Percentiles rank a stretch among this genome's conserved stretches.
Evolutionary conservation across 2,113 vertebrate genomes (phyloP).

Genomic region (Boulengeromyrus knoepffleri): DNA sequence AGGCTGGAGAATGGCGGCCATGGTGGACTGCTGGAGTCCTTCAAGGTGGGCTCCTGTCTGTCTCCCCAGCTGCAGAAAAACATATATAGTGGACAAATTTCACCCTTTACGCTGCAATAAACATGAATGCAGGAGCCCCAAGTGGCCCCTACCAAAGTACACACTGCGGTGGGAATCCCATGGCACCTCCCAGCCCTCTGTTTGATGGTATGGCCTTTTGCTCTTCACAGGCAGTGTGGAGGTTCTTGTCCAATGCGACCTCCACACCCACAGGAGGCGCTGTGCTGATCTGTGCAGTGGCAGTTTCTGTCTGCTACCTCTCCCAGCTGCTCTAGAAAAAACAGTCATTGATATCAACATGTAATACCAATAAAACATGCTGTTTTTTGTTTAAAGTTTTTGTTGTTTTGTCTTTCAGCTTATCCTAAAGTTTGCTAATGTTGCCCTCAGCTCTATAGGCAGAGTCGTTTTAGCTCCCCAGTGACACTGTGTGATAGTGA

Average conservation of each 20-base stretch:
- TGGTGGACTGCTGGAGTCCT: constrained; percentile 87
- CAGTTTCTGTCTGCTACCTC: constrained; percentile 44
- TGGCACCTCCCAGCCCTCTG: neutral
- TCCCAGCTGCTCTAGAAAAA: constrained; percentile 36
- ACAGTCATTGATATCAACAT: constrained; percentile 20
- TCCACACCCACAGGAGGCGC: constrained; percentile 46
- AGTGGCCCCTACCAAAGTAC: neutral
- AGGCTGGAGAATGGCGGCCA: constrained; percentile 85
- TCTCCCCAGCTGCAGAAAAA: neutral
- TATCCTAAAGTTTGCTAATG: neutral
- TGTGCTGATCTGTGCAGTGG: constrained; percentile 46
- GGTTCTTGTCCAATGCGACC: constrained; percentile 31
- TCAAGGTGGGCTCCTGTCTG: constrained; percentile 68
- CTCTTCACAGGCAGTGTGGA: constrained; percentile 52
- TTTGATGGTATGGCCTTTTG: constrained; percentile 29
- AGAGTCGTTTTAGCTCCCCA: neutral
- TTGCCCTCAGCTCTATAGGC: neutral
- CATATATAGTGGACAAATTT: neutral
- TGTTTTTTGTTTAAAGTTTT: neutral
- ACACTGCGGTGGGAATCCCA: neutral
- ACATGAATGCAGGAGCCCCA: neutral
- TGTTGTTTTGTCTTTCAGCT: constrained; percentile 32
- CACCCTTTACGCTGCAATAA: neutral
- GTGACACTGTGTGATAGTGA: neutral
- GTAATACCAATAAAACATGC: neutral